Evolutionary conservation across 2,888 invertebrate genomes (phyloP), one percentile per base, ranked within the genome.

Genomic region (Subacronicta megacephala): DNA sequence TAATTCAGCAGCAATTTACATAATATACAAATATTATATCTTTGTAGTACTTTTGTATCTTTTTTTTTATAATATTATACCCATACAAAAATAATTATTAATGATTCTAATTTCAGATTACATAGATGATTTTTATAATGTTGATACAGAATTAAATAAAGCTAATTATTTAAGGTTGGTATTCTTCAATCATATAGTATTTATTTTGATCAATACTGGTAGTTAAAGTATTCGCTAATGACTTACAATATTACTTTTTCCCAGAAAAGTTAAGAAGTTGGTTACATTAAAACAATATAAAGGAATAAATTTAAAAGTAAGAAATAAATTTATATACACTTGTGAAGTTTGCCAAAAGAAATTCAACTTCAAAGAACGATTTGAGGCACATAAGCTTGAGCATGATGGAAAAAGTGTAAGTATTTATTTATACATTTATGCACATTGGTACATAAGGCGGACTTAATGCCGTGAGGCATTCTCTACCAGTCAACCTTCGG

Each of bases 321-420:
- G 72, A 62, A 79, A 78, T 64, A 80, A 78, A 61, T 87, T 81
- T 43, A 70, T 75, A 20, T 88, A 81, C 55, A 75, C 82, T 12
- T 93, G 93, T 82, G 82, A 86, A 15, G 35, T 89, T 13, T 93
- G 93, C 60, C 83, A 82, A 41, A 91, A 85, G 70, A 88, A 84
- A 49, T 93, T 92, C 62, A 81, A 82, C 43, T 81, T 82, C 46
- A 66, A 65, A 36, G 86, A 89, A 44, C 81, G 89, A 63, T 89
- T 86, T 78, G 88, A 92, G 72, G 85, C 88, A 26, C 94, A 94
- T 51, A 88, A 86, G 67, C 75, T 87, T 7, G 82, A 80, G 55
- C 94, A 94, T 82, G 79, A 90, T 57, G 92, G 87, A 1, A 88
- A 88, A 78, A 76, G 76, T 54, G 93, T 94, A 78, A 84, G 87